Base-by-base conservation (phyloP, 2,113 vertebrate genomes). In the Pagrus major region DNA sequence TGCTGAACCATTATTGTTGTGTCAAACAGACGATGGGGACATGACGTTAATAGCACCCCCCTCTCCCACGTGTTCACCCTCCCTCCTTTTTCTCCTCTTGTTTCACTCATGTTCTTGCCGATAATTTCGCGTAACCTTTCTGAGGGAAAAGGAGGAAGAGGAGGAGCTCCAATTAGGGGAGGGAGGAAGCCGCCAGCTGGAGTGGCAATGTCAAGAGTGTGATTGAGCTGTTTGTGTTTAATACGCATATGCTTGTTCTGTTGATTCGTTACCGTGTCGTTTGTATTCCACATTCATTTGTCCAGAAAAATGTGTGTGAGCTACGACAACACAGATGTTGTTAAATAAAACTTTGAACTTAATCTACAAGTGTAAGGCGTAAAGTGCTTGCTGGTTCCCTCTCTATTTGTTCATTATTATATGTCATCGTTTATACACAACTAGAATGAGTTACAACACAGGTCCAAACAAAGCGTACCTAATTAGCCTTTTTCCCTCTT, bases 171-270 rank as follows among this genome's bases (percentile, higher is more conserved):
- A 80, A 76, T 80, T 81, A 76, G 65, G 14, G 58, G 35, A 64
- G 56, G 70, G 66, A 76, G 76, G 65, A 71, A 44, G 71, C 58
- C 39, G 47, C 68, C 52, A 65, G 56, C 46, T 86, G 56, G 78
- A 87, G 79, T 70, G 75, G 46, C 68, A 68, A 39, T 65, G 77
- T 88, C 80, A 77, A 44, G 41, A 67, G 46, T 67, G 37, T 81
- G 78, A 90, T 83, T 80, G 84, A 90, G 76, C 72, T 75, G 69
- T 74, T 76, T 72, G 68, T 12, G 8, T 79, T 78, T 71, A 70
- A 86, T 64, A 44, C 10, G 10, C 63, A 63, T 52, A 58, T 51
- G 49, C 69, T 83, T 41, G 70, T 52, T 68, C 68, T 67, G 51
- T 46, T 81, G 6, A 71, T 78, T 80, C 44, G 54, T 73, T 49